A percentile compares a stretch with the other conserved stretches of the same genome.
Conservation (phyloP, 1,140 invertebrate species). For the Drosophila yakuba region DNA sequence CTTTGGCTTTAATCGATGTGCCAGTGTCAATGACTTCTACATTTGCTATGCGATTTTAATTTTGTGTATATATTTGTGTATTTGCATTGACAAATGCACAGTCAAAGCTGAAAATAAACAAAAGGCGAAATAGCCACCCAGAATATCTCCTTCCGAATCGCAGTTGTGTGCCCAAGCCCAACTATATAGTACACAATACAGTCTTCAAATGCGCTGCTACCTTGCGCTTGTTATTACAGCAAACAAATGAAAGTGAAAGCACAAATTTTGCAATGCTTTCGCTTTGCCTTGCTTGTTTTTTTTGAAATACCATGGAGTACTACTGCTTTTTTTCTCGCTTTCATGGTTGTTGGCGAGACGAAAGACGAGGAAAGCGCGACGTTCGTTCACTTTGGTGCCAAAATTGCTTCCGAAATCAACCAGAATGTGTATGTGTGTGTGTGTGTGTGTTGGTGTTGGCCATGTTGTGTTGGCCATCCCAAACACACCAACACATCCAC, state of each 20-base stretch:
- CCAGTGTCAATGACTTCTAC: slow-evolving; percentile 41
- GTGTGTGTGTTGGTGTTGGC: slow-evolving; percentile 51
- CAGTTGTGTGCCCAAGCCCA: slow-evolving; percentile 52
- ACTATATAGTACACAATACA: slow-evolving; percentile 58
- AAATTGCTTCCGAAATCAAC: slow-evolving; percentile 82
- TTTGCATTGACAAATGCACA: slow-evolving; percentile 66
- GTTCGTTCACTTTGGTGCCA: slow-evolving; percentile 63
- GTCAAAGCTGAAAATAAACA: slow-evolving; percentile 58
- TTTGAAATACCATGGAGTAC: slow-evolving; percentile 6
- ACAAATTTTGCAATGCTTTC: slow-evolving; percentile 76
- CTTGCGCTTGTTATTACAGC: slow-evolving; percentile 80
- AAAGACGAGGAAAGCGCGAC: slow-evolving; percentile 50
- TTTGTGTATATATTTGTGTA: slow-evolving; percentile 33
- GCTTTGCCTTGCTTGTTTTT: slow-evolving; percentile 28
- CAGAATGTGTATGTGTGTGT: slow-evolving; percentile 34
- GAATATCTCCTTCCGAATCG: slow-evolving; percentile 55
- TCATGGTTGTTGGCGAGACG: slow-evolving; percentile 20
- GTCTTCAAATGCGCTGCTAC: slow-evolving; percentile 72
- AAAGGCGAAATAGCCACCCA: slow-evolving; percentile 20
- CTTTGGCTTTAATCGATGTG: slow-evolving; percentile 16
- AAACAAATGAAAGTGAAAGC: slow-evolving; percentile 83
- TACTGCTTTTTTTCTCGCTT: slow-evolving; percentile 20
- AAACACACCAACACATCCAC: slow-evolving; percentile 18
- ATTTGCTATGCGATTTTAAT: slow-evolving; percentile 22
- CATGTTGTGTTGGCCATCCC: slow-evolving; percentile 59